Base-by-base conservation (phyloP, 2,888 invertebrate species). In the Elgonia sp. region DNA sequence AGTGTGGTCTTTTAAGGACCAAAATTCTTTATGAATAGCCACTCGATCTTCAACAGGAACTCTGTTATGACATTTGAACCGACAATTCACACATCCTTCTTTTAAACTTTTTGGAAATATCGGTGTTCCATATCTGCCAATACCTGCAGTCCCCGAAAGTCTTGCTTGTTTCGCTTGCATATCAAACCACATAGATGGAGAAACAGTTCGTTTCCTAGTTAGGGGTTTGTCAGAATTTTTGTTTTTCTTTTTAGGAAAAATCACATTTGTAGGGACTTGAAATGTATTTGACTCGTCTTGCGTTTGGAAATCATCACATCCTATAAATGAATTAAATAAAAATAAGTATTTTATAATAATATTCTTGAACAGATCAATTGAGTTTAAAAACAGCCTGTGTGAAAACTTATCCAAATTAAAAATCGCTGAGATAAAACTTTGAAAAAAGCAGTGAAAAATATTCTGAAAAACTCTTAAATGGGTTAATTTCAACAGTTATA, bases 121-220 rank as follows among this genome's bases (percentile, higher is more conserved):
- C 16, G 55, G 55, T 55, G 55, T 55, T n/a, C 16, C 18, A n/a
- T 55, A 10, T 18, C 55, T 55, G 55, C 55, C 55, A 55, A 55
- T 16, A 16, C 55, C 55, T 55, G 55, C n/a, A 55, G 18, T 18
- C 18, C 55, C 55, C 18, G 7, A 7, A 55, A 55, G 55, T 55
- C 55, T 55, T 16, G 55, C 55, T 7, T n/a, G 16, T 55, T 55
- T 55, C 6, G 55, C 55, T 16, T 55, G 8, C 16, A 55, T 55
- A 55, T 55, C 55, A 55, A 16, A 12, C 55, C 55, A 55, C 18
- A n/a, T 16, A 14, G 55, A 55, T n/a, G 55, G 55, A 55, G 55
- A n/a, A 18, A 14, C 7, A 7, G 55, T 55, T 14, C 55, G 55
- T 55, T 55, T 55, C 16, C 55, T 55, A 6, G 55, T 55, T 12